Evolutionary conservation across 1,140 invertebrate genomes (phyloP).

Genomic region (Drosophila triauraria): DNA sequence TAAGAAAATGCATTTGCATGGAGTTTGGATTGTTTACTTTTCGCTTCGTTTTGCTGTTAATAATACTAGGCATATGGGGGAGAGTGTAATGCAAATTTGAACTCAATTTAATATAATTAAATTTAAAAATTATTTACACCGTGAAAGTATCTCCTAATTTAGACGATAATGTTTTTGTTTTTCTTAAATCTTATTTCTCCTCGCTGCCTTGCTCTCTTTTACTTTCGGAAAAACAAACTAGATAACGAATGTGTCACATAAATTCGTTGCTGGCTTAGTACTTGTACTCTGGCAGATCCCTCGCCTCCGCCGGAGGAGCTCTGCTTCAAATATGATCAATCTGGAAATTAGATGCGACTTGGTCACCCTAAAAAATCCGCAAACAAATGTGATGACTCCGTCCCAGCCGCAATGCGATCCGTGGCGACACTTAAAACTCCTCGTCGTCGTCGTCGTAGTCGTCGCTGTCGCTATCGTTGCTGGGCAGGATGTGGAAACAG

Average conservation of each 20-base stretch:
- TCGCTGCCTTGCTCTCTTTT: conserved; percentile 37
- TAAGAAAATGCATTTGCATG: conserved; percentile 49
- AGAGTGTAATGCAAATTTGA: conserved; percentile 74
- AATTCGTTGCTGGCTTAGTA: conserved; percentile 69
- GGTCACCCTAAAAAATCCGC: conserved; percentile 64
- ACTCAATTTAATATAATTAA: conserved; percentile 74
- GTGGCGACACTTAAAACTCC: conserved; percentile 48
- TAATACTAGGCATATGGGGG: conserved; percentile 58
- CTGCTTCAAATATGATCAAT: conserved; percentile 43
- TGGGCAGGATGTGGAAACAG: conserved; percentile 62
- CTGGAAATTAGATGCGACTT: conserved; percentile 65
- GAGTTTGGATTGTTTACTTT: conserved; percentile 16
- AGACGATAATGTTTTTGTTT: conserved; percentile 48
- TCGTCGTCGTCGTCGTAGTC: conserved; percentile 49
- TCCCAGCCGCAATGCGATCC: not conserved
- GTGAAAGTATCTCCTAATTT: conserved; percentile 66
- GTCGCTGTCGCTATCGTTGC: conserved; percentile 55
- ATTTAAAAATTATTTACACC: conserved; percentile 79
- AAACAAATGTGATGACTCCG: conserved; percentile 60
- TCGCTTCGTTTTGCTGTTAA: conserved; percentile 35
- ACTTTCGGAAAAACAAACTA: conserved; percentile 53
- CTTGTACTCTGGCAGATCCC: conserved; percentile 52
- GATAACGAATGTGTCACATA: conserved; percentile 57
- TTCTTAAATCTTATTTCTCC: conserved; percentile 40
- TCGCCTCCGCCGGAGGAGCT: conserved; percentile 5